phyloP scores from a whole-genome alignment of 2,113 vertebrate species.

The Gila orcuttii region DNA sequence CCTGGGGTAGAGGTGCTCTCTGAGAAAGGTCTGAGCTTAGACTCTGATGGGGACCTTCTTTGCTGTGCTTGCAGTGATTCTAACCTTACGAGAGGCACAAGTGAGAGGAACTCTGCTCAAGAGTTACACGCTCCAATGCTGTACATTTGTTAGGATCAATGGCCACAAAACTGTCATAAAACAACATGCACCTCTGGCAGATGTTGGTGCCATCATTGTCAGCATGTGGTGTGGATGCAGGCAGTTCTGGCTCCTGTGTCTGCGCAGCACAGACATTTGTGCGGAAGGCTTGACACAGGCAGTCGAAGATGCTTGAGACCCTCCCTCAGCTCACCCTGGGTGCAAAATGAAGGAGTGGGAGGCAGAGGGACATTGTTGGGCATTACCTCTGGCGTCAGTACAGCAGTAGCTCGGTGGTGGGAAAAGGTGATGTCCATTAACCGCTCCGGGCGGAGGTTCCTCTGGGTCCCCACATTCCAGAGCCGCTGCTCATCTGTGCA shows the following conservation, averaged over 20 bases:
- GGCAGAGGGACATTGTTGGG: too few species aligned
- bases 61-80: neutral
- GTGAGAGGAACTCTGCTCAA: neutral
- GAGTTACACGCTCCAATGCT: neutral
- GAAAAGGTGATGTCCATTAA: too few species aligned
- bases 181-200: neutral
- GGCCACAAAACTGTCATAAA: neutral
- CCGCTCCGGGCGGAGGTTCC: too few species aligned
- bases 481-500: too few species aligned
- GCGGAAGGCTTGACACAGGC: neutral
- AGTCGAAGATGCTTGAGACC: neutral
- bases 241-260: neutral
- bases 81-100: neutral
- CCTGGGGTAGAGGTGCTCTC: neutral
- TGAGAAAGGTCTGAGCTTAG: neutral
- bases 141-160: neutral
- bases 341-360: too few species aligned
- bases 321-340: neutral
- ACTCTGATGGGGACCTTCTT: neutral
- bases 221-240: neutral
- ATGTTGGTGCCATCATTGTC: neutral
- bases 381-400: too few species aligned
- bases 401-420: too few species aligned
- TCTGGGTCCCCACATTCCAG: too few species aligned
- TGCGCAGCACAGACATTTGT: neutral